Base-by-base conservation (phyloP, 1,140 invertebrate species). In the Apis florea region DNA sequence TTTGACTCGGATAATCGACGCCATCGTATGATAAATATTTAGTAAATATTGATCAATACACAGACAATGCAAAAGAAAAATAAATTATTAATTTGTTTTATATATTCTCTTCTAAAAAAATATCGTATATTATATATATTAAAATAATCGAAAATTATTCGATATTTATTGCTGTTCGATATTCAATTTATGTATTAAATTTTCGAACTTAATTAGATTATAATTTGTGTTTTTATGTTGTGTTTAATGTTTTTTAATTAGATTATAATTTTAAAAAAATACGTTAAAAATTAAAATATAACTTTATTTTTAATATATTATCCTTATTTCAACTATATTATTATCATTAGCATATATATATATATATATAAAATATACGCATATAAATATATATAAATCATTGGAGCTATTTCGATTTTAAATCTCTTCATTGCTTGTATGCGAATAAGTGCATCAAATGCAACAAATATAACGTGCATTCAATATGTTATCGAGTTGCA, bases 1-100 rank as follows among this genome's bases (percentile, higher is more conserved):
- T 59, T 79, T 82, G 66, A 88, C 56, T 24, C 24, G 85, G 17
- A 84, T 77, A 21, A 87, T 74, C 12, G 61, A 86, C 5, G 59
- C 74, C 71, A 81, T 88, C 19, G 66, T 59, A n/a, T 11, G 6
- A n/a, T 58, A 11, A 3, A n/a, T 4, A 53, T 47, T 10, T 19
- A 21, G 1, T 6, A 63, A 56, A n/a, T 21, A 49, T 67, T 21
- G 15, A 56, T n/a, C 8, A 47, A 12, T 10, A 8, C 53, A 17
- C 6, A 10, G 19, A 10, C 12, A 21, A 9, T 51, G 13, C 9
- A 40, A n/a, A 19, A 24, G 64, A 1, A 58, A 17, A 31, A 58
- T 8, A 19, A 54, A 47, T n/a, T 56, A 13, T 73, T 2, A 53
- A 49, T 63, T 24, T 17, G 15, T 59, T 47, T 15, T 13, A 47